Conservation (phyloP, 35 echinoderm and acorn worm genomes). For the Apostichopus californicus region DNA sequence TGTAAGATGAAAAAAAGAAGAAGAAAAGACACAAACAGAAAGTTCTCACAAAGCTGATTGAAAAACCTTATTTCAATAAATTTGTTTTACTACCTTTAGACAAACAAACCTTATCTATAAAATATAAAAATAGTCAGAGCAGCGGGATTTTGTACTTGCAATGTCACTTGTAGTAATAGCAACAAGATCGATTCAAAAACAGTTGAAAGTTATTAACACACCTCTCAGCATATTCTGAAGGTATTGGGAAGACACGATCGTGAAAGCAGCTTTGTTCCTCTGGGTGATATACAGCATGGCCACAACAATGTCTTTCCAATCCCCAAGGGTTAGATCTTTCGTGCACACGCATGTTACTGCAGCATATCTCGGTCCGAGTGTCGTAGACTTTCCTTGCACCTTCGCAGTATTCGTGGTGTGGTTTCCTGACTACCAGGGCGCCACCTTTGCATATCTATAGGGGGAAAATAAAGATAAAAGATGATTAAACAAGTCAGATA, state of each 20-base stretch:
- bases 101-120: too few relatives aligned
- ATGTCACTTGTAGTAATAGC: too few relatives aligned
- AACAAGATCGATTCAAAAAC: too few relatives aligned
- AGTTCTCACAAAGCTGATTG: too few relatives aligned
- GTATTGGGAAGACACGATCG: neutral
- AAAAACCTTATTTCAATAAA: too few relatives aligned
- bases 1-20: too few relatives aligned
- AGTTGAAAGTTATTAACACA: too few relatives aligned
- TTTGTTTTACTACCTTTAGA: too few relatives aligned
- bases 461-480: neutral
- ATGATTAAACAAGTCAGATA: too few relatives aligned
- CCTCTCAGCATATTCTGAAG: neutral
- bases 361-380: slow-evolving; percentile 2
- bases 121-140: too few relatives aligned
- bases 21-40: too few relatives aligned
- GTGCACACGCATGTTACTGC: neutral
- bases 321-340: neutral
- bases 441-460: slow-evolving; percentile 11
- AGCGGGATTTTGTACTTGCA: too few relatives aligned
- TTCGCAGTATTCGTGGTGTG: neutral
- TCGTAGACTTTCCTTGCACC: neutral
- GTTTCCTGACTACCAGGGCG: slow-evolving; percentile 2
- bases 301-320: neutral
- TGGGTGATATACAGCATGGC: neutral
- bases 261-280: neutral